A percentile compares a stretch with the other conserved stretches of the same genome.
Conservation (phyloP, 2,888 invertebrate species). For the Caprella mutica region DNA sequence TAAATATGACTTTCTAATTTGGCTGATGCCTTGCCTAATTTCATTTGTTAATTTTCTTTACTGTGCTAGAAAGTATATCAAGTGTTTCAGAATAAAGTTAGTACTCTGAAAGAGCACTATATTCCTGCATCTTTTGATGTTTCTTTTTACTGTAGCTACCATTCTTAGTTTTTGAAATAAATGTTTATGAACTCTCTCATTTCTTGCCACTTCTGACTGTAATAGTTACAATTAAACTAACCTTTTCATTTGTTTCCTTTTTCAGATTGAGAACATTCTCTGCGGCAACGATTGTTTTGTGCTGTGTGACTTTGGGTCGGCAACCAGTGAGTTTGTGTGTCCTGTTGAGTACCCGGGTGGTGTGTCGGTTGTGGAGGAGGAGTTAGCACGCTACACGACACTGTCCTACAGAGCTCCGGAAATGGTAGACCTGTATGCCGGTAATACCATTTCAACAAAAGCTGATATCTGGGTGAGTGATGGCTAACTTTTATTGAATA, state of each 20-base stretch:
- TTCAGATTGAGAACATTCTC: conserved; percentile 73
- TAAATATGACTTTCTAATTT: background rate
- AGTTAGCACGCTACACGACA: conserved; percentile 76
- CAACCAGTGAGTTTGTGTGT: conserved; percentile 53
- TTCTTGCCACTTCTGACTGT: too few relatives aligned
- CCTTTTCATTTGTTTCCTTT: too few relatives aligned
- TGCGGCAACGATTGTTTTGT: conserved; percentile 66
- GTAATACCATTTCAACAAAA: conserved; percentile 70
- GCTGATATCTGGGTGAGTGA: conserved; percentile 71
- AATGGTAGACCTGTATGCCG: conserved; percentile 82
- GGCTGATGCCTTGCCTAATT: too few relatives aligned
- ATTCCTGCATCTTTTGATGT: too few relatives aligned
- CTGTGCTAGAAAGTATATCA: too few relatives aligned
- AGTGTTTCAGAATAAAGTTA: too few relatives aligned
- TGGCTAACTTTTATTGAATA: background rate
- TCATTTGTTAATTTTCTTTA: too few relatives aligned
- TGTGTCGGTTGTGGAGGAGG: conserved; percentile 62
- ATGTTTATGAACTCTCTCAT: too few relatives aligned
- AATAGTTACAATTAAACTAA: too few relatives aligned
- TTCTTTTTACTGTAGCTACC: too few relatives aligned
- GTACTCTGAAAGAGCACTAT: too few relatives aligned
- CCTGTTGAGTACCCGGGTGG: conserved; percentile 47
- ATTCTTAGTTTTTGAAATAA: too few relatives aligned
- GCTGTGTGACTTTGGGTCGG: conserved; percentile 86
- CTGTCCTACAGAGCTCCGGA: conserved; percentile 80